Base-by-base conservation (phyloP, 2,797 vertebrate species). In the Lateolabrax maculatus region DNA sequence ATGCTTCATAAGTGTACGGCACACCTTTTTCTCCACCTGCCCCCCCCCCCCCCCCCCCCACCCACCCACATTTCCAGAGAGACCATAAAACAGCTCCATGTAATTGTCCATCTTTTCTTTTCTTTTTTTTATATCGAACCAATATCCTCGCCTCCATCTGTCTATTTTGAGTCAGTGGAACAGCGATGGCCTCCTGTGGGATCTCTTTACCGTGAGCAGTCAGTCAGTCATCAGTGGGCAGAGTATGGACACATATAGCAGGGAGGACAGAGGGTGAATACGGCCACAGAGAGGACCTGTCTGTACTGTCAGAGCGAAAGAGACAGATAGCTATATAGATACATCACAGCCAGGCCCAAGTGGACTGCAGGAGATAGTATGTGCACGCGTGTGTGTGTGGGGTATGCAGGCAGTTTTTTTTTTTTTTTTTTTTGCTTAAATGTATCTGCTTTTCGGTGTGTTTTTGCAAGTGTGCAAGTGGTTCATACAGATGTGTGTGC, bases 281-380 rank as follows among this genome's bases (percentile, higher is more conserved):
- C 23, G 52, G 49, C 64, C 76, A 29, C 68, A 65, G 80, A 75
- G 39, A 57, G 68, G 81, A 79, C 73, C 84, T 88, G 78, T 86
- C 85, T 83, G 61, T n/a, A 1, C 69, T 74, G 48, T 66, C 71
- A 75, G 73, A 71, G 68, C 23, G 25, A 23, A 66, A 85, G 79
- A 87, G 25, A 23, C 66, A 84, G 79, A 87, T 79, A 71, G 90
- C 90, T 84, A 75, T 71, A 60, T 71, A 62, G 60, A 84, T 86
- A 78, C 68, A 88, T 91, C 87, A 87, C 66, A 36, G 36, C 10
- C 19, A 2, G 63, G 37, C 63, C 25, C 34, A 49, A 1, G 2
- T 31, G 37, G 18, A 36, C 57, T 37, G 48, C 25, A 34, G 18
- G 61, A 65, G 36, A 21, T 3, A 2, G 21, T 61, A 19, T 29